Evolutionary conservation across 2,888 invertebrate genomes (phyloP).

Genomic region (Rotaria sp.): DNA sequence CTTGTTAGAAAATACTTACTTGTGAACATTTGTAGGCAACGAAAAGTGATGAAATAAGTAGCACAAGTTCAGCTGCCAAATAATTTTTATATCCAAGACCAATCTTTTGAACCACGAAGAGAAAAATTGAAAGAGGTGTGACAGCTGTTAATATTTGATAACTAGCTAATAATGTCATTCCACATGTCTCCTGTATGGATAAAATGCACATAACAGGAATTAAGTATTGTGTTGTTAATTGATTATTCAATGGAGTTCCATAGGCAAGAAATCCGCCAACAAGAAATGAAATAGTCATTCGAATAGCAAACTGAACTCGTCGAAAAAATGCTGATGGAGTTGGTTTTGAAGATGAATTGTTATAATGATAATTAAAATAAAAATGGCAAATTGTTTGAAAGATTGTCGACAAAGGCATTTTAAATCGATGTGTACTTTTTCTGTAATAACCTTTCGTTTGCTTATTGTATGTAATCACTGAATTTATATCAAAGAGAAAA

Average conservation of each 20-base stretch:
- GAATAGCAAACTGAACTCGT: not conserved
- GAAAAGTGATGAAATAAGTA: not conserved
- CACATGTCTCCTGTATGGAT: not conserved
- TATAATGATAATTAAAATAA: not conserved
- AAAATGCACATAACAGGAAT: not conserved
- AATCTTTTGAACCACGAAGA: not conserved
- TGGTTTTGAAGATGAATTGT: not conserved
- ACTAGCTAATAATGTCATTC: not conserved
- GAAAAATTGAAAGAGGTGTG: not conserved
- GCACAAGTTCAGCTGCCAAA: not conserved
- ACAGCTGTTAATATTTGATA: not conserved
- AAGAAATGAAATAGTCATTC: not conserved
- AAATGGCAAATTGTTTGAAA: not conserved
- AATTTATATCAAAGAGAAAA: not conserved
- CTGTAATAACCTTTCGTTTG: too few relatives aligned
- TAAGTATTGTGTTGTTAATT: not conserved
- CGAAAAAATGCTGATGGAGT: not conserved
- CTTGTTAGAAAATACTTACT: not conserved
- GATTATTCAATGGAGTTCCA: not conserved
- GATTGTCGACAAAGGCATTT: not conserved
- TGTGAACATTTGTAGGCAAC: not conserved
- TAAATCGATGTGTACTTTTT: not conserved
- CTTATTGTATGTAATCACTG: not conserved
- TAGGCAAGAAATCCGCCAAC: not conserved
- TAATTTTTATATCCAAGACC: not conserved